phyloP scores from a whole-genome alignment of 2,113 vertebrate genomes.

The Apteryx mantelli region DNA sequence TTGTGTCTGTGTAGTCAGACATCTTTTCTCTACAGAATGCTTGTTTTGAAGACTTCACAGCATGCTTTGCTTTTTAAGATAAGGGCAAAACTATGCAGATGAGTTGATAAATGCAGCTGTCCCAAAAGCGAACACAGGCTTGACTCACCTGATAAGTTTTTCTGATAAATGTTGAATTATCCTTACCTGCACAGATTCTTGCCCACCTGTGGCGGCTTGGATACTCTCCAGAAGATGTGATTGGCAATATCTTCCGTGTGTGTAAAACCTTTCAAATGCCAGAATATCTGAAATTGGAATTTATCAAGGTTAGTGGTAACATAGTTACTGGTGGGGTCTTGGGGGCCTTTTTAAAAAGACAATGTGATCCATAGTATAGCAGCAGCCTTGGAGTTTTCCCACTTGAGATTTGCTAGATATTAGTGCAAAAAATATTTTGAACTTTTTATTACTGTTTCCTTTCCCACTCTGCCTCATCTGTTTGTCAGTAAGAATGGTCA shows the following conservation, averaged over 20 bases:
- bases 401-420: not conserved
- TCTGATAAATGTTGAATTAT: not conserved
- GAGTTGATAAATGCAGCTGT: not conserved
- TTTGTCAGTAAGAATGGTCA: not conserved
- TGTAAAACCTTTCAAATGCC: constrained; percentile 96
- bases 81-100: not conserved
- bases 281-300: constrained; percentile 96
- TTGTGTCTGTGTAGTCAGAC: not conserved
- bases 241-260: constrained; percentile 96
- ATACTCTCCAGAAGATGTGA: constrained; percentile 95
- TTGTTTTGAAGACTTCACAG: not conserved
- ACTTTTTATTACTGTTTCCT: not conserved
- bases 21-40: not conserved
- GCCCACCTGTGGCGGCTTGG: constrained; percentile 96
- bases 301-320: constrained; percentile 87
- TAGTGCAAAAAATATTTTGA: not conserved
- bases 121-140: not conserved
- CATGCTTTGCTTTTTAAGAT: not conserved
- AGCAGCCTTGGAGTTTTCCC: not conserved
- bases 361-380: not conserved
- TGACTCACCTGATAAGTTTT: not conserved
- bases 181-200: constrained; percentile 79
- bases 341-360: not conserved
- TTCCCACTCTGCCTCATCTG: not conserved
- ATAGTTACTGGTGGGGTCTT: not conserved